Conservation (phyloP, 2,797 vertebrate genomes). For the Danio jaintianensis region DNA sequence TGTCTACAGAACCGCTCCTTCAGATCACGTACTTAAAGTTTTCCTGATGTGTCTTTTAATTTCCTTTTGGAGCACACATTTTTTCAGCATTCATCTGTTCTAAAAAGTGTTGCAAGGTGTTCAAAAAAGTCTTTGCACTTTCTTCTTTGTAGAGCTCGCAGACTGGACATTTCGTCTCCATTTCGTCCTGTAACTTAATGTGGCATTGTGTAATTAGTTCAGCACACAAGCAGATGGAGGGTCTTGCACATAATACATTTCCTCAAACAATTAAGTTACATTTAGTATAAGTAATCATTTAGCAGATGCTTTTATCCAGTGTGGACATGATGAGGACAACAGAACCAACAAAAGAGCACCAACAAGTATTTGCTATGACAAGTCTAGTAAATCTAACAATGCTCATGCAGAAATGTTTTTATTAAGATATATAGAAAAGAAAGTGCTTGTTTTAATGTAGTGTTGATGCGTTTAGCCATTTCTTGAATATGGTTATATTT, state of each 20-base stretch:
- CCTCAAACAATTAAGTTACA: not conserved
- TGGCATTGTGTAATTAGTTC: not conserved
- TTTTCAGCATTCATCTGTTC: not conserved
- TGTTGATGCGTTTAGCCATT: too few relatives aligned
- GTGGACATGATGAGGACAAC: too few relatives aligned
- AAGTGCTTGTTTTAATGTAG: too few relatives aligned
- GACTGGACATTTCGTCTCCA: constrained; percentile 42
- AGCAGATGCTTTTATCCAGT: too few relatives aligned
- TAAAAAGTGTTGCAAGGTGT: not conserved
- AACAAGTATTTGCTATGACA: too few relatives aligned
- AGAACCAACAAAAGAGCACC: too few relatives aligned
- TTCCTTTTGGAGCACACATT: not conserved
- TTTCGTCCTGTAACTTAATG: constrained; percentile 56
- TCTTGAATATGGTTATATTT: too few relatives aligned
- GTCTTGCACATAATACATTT: not conserved
- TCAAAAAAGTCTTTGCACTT: constrained; percentile 41
- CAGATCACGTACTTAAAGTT: not conserved
- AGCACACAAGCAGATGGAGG: not conserved
- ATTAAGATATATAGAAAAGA: too few relatives aligned
- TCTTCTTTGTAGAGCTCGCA: constrained; percentile 66
- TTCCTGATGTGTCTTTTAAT: not conserved
- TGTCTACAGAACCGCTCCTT: not conserved
- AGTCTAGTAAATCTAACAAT: too few relatives aligned
- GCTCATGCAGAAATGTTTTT: too few relatives aligned
- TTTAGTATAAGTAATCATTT: too few relatives aligned